Conservation (phyloP, 2,797 vertebrate genomes). For the Discoglossus pictus region DNA sequence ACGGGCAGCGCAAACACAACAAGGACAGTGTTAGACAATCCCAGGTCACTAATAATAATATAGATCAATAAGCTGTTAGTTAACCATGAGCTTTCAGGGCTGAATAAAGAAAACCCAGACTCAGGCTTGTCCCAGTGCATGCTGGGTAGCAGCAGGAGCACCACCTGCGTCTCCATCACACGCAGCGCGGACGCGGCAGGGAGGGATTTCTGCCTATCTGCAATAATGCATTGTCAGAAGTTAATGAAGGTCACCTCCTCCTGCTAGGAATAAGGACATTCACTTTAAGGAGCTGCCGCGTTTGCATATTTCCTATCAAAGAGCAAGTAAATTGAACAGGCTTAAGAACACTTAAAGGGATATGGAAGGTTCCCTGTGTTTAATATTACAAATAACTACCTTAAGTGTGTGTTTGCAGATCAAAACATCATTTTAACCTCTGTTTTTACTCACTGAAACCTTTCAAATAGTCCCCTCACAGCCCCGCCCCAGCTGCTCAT, state of each 20-base stretch:
- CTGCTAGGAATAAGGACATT: not conserved
- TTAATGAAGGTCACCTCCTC: slow-evolving; percentile 34
- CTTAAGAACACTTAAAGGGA: too few relatives aligned
- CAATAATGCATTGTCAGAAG: slow-evolving; percentile 6
- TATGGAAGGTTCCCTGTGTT: too few relatives aligned
- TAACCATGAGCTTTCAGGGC: slow-evolving; percentile 15
- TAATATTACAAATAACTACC: too few relatives aligned
- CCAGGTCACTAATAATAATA: slow-evolving; percentile 12
- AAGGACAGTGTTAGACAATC: not conserved
- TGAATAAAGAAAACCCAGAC: slow-evolving; percentile 26
- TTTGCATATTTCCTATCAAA: too few relatives aligned
- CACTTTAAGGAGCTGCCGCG: too few relatives aligned
- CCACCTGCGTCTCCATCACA: slow-evolving; percentile 34
- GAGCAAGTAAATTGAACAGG: too few relatives aligned
- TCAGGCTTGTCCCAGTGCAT: not conserved
- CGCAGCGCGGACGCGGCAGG: slow-evolving; percentile 20
- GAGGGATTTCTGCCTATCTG: slow-evolving; percentile 28
- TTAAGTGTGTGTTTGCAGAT: too few relatives aligned
- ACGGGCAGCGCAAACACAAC: too few relatives aligned
- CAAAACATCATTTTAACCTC: too few relatives aligned
- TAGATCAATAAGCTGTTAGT: slow-evolving; percentile 24
- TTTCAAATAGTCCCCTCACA: too few relatives aligned
- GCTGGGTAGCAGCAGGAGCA: slow-evolving; percentile 20
- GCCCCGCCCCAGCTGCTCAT: too few relatives aligned
- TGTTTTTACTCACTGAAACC: too few relatives aligned